A percentile compares a stretch with the other conserved stretches of the same genome.
phyloP scores from a whole-genome alignment of 2,888 invertebrate genomes.

The Scaptomyza reducta region DNA sequence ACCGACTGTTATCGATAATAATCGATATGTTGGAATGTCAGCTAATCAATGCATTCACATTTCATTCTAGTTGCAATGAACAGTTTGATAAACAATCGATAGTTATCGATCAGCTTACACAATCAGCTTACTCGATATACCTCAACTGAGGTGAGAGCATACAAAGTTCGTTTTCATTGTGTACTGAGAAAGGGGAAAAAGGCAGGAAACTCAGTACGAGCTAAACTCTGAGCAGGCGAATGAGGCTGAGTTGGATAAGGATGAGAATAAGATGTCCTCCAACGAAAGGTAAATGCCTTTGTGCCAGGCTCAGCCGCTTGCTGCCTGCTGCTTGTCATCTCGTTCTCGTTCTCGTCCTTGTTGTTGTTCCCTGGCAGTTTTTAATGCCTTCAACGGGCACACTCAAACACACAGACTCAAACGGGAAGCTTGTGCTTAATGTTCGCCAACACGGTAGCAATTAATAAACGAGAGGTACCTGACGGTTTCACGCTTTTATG shows the following conservation, averaged over 20 bases:
- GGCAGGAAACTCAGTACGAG: background rate
- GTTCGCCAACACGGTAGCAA: constrained; percentile 59
- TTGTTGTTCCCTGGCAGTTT: constrained; percentile 44
- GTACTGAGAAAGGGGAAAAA: background rate
- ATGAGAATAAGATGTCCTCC: constrained; percentile 10
- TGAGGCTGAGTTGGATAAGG: constrained; percentile 1
- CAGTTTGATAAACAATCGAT: too few relatives aligned
- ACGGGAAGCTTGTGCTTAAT: constrained; percentile 33
- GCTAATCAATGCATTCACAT: too few relatives aligned
- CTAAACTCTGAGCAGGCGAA: background rate
- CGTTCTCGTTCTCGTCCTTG: constrained; percentile 7
- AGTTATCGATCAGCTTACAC: too few relatives aligned
- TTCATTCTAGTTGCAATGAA: too few relatives aligned
- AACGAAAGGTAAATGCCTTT: constrained; percentile 62
- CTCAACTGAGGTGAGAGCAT: constrained; percentile 15
- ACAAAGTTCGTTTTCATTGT: constrained; percentile 14
- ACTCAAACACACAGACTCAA: constrained; percentile 53
- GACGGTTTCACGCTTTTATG: constrained; percentile 46
- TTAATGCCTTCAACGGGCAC: constrained; percentile 64
- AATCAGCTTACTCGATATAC: background rate
- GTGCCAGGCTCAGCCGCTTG: constrained; percentile 20
- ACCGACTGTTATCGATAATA: too few relatives aligned
- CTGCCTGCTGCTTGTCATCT: constrained; percentile 5
- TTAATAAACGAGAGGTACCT: constrained; percentile 62
- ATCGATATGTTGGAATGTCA: too few relatives aligned